Conservation (phyloP, 2,113 vertebrate genomes). For the Megalops atlanticus region DNA sequence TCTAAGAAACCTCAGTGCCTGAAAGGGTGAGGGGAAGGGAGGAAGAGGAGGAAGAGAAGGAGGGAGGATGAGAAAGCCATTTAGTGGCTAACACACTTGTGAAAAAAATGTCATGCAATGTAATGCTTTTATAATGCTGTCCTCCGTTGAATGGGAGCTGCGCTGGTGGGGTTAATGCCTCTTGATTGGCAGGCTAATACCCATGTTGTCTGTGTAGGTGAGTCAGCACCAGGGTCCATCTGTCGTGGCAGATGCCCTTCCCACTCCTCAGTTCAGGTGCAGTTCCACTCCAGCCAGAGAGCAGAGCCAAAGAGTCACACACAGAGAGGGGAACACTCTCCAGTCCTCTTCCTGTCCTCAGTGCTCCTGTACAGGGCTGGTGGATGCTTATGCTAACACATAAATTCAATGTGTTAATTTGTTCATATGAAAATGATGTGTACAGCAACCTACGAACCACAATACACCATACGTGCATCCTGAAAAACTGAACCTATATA, state of each 20-base stretch:
- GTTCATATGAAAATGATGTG: too few relatives aligned
- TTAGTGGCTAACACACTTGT: neutral
- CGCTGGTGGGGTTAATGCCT: neutral
- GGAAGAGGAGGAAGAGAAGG: neutral
- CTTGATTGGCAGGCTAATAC: too few relatives aligned
- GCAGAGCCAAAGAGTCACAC: neutral
- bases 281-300: neutral
- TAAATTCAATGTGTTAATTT: too few relatives aligned
- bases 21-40: neutral
- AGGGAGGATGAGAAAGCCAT: neutral
- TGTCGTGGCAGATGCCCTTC: neutral
- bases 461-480: too few relatives aligned
- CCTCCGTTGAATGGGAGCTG: neutral
- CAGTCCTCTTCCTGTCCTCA: too few relatives aligned
- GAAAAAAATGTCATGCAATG: neutral
- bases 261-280: neutral
- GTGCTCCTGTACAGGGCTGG: too few relatives aligned
- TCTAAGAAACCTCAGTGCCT: neutral
- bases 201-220: too few relatives aligned
- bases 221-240: too few relatives aligned
- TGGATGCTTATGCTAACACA: too few relatives aligned
- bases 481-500: too few relatives aligned
- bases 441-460: too few relatives aligned
- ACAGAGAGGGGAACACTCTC: too few relatives aligned
- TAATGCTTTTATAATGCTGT: neutral